phyloP scores from a whole-genome alignment of 2,888 invertebrate species.

The Drosophila dives region DNA sequence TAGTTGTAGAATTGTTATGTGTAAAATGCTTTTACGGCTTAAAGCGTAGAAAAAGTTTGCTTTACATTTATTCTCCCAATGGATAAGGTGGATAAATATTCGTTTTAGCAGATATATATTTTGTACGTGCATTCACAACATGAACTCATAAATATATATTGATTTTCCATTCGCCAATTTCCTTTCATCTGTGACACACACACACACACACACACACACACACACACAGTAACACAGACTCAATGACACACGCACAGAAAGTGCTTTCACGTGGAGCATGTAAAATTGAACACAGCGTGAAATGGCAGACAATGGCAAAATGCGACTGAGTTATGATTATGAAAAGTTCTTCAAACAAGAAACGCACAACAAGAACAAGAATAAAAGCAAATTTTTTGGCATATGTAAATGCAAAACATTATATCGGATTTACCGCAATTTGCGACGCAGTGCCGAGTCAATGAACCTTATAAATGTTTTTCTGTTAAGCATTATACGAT shows the following conservation, averaged over 20 bases:
- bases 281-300: constrained; percentile 63
- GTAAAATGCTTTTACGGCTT: constrained; percentile 55
- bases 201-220: constrained; percentile 3
- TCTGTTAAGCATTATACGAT: constrained; percentile 56
- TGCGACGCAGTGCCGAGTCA: constrained; percentile 62
- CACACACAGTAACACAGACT: constrained; percentile 1
- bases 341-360: constrained; percentile 59
- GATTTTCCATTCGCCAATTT: constrained; percentile 75
- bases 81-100: constrained; percentile 45
- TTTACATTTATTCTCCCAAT: constrained; percentile 20
- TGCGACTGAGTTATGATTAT: constrained; percentile 74
- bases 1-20: constrained; percentile 14
- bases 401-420: constrained; percentile 59
- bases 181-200: constrained; percentile 51
- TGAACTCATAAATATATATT: constrained; percentile 80
- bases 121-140: constrained; percentile 70
- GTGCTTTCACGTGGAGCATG: constrained; percentile 62
- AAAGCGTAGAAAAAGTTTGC: constrained; percentile 49
- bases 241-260: constrained; percentile 25
- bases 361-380: constrained; percentile 14
- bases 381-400: constrained; percentile 20
- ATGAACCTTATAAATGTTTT: constrained; percentile 61
- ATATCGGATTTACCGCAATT: constrained; percentile 65
- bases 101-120: constrained; percentile 50
- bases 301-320: constrained; percentile 55